These are phyloP conservation scores for Gymnothorax javanicus DNA, from an alignment of 2,797 vertebrate species.

Conservation along the genomic window DNA sequence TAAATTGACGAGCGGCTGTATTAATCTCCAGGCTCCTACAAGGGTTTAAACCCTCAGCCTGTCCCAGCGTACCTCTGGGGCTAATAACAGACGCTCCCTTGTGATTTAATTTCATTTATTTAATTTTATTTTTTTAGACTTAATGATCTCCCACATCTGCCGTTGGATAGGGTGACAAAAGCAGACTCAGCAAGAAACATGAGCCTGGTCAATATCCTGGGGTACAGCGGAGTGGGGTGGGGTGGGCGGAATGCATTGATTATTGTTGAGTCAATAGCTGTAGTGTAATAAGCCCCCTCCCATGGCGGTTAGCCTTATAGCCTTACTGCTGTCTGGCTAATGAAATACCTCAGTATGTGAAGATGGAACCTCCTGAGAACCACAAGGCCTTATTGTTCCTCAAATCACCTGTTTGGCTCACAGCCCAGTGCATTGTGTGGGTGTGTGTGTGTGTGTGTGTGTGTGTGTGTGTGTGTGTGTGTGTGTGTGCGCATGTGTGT, in stretches of 20 bases:
- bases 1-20: neutral
- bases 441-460: too few species aligned
- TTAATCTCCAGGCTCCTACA: neutral
- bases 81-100: neutral
- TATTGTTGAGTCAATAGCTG: neutral
- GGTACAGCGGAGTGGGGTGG: neutral
- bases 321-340: neutral
- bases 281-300: conserved; percentile 6
- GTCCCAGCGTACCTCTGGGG: neutral
- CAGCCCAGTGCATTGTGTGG: neutral
- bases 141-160: neutral
- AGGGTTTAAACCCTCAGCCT: neutral
- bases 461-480: too few species aligned
- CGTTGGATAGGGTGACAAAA: neutral
- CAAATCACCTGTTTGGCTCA: neutral
- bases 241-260: conserved; percentile 3
- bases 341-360: conserved; percentile 21
- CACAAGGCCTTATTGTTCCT: conserved; percentile 46
- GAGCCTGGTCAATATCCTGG: neutral
- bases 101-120: too few species aligned
- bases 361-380: neutral
- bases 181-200: conserved; percentile 7
- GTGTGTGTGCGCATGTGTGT: too few species aligned
- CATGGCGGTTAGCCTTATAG: neutral
- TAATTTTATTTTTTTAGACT: neutral